Percentiles rank a stretch among this genome's conserved stretches.
These are phyloP conservation scores for Sorex maritimensis DNA, from an alignment of 2,797 vertebrate genomes.

Conservation along the genomic window DNA sequence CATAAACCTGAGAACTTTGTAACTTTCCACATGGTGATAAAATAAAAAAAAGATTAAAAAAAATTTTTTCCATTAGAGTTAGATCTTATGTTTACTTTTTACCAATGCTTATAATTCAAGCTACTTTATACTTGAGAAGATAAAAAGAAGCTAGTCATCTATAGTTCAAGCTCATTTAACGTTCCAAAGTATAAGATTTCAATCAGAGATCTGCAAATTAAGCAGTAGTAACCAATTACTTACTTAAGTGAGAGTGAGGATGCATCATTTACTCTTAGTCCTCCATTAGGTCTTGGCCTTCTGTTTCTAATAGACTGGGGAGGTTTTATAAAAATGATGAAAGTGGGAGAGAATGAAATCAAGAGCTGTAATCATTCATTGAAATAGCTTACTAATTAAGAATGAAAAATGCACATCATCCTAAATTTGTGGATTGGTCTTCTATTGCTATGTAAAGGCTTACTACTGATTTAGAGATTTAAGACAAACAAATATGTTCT, in stretches of 20 bases:
- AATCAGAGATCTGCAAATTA: constrained; percentile 85
- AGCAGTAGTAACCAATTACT: constrained; percentile 83
- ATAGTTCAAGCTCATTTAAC: constrained; percentile 88
- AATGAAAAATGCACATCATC: background rate
- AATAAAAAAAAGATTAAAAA: too few species aligned
- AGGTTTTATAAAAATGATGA: constrained; percentile 44
- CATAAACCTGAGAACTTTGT: too few species aligned
- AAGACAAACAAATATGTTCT: background rate
- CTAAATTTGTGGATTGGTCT: background rate
- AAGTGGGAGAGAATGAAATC: background rate
- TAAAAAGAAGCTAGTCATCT: constrained; percentile 72
- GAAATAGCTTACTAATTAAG: background rate
- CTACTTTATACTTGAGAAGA: constrained; percentile 66
- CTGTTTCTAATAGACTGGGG: constrained; percentile 64
- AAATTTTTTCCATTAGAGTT: too few species aligned
- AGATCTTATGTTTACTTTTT: constrained; percentile 46
- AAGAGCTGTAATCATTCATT: constrained; percentile 5
- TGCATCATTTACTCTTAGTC: constrained; percentile 80
- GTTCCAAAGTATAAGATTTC: constrained; percentile 79
- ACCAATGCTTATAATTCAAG: constrained; percentile 57
- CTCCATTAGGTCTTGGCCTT: constrained; percentile 72
- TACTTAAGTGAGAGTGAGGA: constrained; percentile 73
- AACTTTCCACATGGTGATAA: too few species aligned
- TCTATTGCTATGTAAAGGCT: background rate
- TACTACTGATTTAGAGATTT: background rate